Evolutionary conservation across 2,888 invertebrate species (phyloP), one percentile per base, ranked within the genome.

Genomic region (Dryomyza anilis): DNA sequence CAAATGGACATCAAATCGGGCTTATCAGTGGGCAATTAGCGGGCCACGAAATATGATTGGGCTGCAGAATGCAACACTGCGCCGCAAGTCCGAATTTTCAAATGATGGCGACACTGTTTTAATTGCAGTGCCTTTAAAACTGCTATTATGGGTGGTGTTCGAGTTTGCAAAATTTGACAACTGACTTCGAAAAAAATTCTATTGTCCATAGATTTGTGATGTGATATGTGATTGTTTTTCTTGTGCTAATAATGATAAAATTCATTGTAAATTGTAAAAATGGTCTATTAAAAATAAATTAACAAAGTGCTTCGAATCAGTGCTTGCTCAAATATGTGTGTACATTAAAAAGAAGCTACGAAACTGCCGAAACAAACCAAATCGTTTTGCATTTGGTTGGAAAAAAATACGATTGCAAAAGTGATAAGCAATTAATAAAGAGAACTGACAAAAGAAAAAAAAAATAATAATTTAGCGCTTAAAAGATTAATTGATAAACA

Each of bases 281-380:
- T n/a, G n/a, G n/a, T n/a, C n/a, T n/a, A n/a, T n/a, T n/a, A n/a
- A n/a, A n/a, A n/a, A n/a, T n/a, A n/a, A n/a, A n/a, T 25, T n/a
- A 2, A 29, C 12, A 6, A 29, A 25, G 36, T 55, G 10, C 21
- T 33, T 19, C 12, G 36, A 14, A 36, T 4, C 33, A 55, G 55
- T 55, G 21, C 36, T 55, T 55, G 55, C 55, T 55, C 55, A 55
- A 55, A 33, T 55, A 36, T 55, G 36, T 55, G 36, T 36, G 36
- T 55, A 23, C 14, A 36, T 36, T 19, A 14, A 36, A 55, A 55
- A 14, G 19, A 33, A 36, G 27, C n/a, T 14, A 27, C 14, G 3
- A 23, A 50, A 55, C 21, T 33, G 30, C 53, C 19, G 53, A 29
- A 19, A 33, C 19, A 19, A 2, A 33, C 30, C 0, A 36, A n/a